Percentiles rank a stretch among this genome's conserved stretches.
These are phyloP conservation scores for Stegodyphus mimosarum DNA, from an alignment of 1,140 invertebrate genomes.

Conservation along the genomic window DNA sequence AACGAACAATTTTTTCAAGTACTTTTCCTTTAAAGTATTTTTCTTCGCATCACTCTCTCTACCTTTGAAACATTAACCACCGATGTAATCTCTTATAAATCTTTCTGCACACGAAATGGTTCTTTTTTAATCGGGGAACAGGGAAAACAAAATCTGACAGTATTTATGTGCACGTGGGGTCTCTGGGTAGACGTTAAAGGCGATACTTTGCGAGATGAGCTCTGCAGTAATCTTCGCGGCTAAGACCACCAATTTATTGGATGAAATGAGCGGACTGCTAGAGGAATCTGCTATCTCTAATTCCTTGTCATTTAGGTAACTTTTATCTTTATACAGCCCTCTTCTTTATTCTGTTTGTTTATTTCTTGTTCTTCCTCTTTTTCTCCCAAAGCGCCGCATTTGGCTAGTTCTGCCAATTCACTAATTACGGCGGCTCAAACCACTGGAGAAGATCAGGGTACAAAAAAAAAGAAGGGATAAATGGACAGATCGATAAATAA, in stretches of 20 bases:
- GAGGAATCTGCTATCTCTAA: constrained; percentile 44
- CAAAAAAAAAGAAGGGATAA: neutral
- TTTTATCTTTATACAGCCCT: constrained; percentile 24
- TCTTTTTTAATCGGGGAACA: constrained; percentile 16
- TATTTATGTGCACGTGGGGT: neutral
- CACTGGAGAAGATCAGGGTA: constrained; percentile 12
- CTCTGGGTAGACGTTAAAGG: neutral
- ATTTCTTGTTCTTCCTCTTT: constrained; percentile 8
- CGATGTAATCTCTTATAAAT: too few relatives aligned
- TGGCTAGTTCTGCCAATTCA: neutral
- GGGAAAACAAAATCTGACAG: neutral
- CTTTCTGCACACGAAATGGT: neutral
- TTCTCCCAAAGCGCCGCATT: neutral
- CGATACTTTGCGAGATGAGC: constrained; percentile 25
- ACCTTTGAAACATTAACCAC: too few relatives aligned
- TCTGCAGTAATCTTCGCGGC: constrained; percentile 29
- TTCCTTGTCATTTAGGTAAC: constrained; percentile 54
- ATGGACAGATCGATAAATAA: constrained; percentile 40
- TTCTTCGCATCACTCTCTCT: too few relatives aligned
- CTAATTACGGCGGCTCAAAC: constrained; percentile 49
- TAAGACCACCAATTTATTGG: constrained; percentile 52
- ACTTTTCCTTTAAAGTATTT: too few relatives aligned
- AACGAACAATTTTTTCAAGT: too few relatives aligned
- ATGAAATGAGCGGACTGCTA: constrained; percentile 6
- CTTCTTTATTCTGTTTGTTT: neutral